Base-by-base conservation (phyloP, 2,113 vertebrate genomes). In the Eubucco bourcierii region DNA sequence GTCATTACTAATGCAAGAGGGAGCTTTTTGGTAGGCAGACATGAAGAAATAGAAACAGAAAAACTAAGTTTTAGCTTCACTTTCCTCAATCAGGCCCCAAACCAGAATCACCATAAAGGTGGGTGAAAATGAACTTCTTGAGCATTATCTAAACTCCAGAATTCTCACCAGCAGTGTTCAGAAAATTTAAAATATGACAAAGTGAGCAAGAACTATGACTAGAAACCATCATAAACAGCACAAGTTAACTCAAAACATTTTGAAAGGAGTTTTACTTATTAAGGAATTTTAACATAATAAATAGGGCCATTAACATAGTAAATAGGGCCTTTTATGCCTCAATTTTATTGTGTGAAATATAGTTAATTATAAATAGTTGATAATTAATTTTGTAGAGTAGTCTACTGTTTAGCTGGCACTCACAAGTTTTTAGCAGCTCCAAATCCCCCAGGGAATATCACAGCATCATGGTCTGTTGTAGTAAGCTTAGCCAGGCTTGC, bases 391-490 rank as follows among this genome's bases (percentile, higher is more conserved):
- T 55, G 9, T 23, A 55, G 27, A 80, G 34, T 9, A 68, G 18
- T 70, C 14, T 80, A 56, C 76, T 21, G 41, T 7, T 89, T 41
- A 76, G 52, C 9, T 74, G 58, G 29, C 46, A 98, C 98, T 88
- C 88, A 98, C 96, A 99, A 96, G 97, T 99, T 99, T 97, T 99
- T 99, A 59, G 99, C 99, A 46, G 98, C 99, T 31, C 99, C 99
- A 10, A 99, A 99, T 12, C 99, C 99, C 66, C 99, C 99, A 4
- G 99, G 99, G 76, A 99, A 98, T 96, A 99, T 98, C 90, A 97
- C 97, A 1, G 98, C 99, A 52, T 99, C 98, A 6, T 99, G 97
- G 52, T 97, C 97, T 39, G 97, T 92, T 3, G 97, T 97, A 0
- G 97, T 97, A 33, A 99, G 97, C 80, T 97, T 95, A 56, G 96